Percentiles rank a stretch among this genome's conserved stretches.
phyloP scores from a whole-genome alignment of 2,888 invertebrate species.

The Biston betularia region DNA sequence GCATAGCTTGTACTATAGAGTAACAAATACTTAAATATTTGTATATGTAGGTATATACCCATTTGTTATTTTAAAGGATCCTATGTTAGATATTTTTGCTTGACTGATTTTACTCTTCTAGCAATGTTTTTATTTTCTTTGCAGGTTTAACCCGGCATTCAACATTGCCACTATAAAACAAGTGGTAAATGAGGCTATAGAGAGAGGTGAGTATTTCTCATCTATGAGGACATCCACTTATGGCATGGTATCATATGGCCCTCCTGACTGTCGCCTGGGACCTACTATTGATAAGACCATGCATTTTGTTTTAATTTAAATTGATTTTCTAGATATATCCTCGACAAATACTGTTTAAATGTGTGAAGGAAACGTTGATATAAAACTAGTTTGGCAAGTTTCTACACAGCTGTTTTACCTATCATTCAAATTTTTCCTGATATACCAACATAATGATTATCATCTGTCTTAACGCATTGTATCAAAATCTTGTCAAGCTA shows the following conservation, averaged over 20 bases:
- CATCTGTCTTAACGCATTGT: too few species aligned
- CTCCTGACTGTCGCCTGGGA: background rate
- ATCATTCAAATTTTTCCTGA: too few species aligned
- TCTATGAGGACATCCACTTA: background rate
- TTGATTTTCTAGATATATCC: background rate
- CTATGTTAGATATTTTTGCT: too few species aligned
- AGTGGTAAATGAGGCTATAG: slow-evolving; percentile 97
- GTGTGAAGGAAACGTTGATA: too few species aligned
- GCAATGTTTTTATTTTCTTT: slow-evolving; percentile 57
- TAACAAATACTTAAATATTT: too few species aligned
- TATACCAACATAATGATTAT: too few species aligned
- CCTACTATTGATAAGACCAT: background rate
- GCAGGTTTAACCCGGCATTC: slow-evolving; percentile 96
- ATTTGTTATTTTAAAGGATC: too few species aligned
- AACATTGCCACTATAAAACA: slow-evolving; percentile 97
- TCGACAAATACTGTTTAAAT: background rate
- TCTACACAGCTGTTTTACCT: too few species aligned
- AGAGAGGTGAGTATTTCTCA: slow-evolving; percentile 89
- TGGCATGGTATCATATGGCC: background rate
- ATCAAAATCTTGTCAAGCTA: too few species aligned
- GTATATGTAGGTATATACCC: too few species aligned
- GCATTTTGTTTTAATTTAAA: background rate
- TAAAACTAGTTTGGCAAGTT: too few species aligned
- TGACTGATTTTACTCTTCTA: background rate
- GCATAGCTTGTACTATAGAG: too few species aligned